Evolutionary conservation across 2,888 invertebrate genomes (phyloP).

Genomic region (Tiliacea aurago): DNA sequence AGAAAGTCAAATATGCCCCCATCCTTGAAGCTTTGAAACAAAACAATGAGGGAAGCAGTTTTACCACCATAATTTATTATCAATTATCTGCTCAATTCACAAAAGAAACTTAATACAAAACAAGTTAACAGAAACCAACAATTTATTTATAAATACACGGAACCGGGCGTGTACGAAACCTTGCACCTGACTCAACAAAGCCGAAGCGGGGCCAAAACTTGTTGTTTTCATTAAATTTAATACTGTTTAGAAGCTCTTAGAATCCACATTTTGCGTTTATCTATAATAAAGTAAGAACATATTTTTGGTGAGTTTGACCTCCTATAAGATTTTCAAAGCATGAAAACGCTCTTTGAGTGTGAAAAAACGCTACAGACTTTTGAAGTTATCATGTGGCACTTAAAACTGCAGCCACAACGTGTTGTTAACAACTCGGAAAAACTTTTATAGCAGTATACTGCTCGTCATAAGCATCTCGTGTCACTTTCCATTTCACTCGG

Average conservation of each 20-base stretch:
- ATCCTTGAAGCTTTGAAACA: background rate
- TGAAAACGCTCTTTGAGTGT: background rate
- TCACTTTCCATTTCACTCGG: no score
- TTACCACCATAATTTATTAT: background rate
- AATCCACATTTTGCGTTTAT: conserved; percentile 34
- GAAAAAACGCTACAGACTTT: background rate
- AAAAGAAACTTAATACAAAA: conserved; percentile 7
- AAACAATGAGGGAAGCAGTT: background rate
- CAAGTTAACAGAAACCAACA: conserved; percentile 21
- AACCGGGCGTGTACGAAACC: conserved; percentile 37
- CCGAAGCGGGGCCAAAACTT: conserved; percentile 46
- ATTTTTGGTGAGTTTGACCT: conserved; percentile 9
- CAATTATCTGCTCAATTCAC: background rate
- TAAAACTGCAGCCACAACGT: no score
- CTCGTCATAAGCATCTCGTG: no score
- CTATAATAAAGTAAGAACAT: conserved; percentile 10
- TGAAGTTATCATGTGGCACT: background rate
- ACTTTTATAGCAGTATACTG: no score
- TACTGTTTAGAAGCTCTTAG: conserved; percentile 57
- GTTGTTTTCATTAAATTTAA: conserved; percentile 68
- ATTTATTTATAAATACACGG: conserved; percentile 42
- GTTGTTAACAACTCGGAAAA: background rate
- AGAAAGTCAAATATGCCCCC: background rate
- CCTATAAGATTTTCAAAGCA: background rate
- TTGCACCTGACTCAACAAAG: conserved; percentile 40